These are phyloP conservation scores for Platalea minor DNA, from an alignment of 2,797 vertebrate species.

Conservation along the genomic window DNA sequence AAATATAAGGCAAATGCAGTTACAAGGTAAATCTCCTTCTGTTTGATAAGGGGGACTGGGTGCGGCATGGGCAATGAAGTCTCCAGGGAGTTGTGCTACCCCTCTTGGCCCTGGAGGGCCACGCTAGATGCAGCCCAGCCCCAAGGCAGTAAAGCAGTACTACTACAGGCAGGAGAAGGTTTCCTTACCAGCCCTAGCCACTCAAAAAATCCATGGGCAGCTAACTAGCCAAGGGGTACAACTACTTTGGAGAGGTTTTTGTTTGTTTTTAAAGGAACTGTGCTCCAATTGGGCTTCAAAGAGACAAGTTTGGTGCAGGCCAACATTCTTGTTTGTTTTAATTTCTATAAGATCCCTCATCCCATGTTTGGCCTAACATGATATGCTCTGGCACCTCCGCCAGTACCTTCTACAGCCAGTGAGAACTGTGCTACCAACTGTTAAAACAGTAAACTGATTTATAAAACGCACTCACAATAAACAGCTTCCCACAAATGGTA, in stretches of 20 bases:
- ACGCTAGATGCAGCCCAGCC: not conserved
- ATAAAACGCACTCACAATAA: not conserved
- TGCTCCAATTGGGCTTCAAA: not conserved
- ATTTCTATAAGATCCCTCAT: not conserved
- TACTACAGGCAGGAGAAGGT: not conserved
- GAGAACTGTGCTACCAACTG: not conserved
- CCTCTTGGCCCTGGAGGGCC: not conserved
- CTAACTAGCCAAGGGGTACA: not conserved
- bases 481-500: not conserved
- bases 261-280: not conserved
- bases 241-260: not conserved
- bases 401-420: not conserved
- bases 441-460: not conserved
- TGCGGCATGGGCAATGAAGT: accelerated
- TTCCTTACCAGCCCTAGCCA: not conserved
- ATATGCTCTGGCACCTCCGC: not conserved
- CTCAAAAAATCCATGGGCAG: not conserved
- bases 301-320: not conserved
- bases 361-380: not conserved
- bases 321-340: not conserved
- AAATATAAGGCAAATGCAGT: not conserved
- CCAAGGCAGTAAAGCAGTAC: not conserved
- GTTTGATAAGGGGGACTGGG: not conserved
- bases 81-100: not conserved
- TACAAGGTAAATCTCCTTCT: not conserved